Evolutionary conservation across 1,140 invertebrate genomes (phyloP).

Genomic region (Bombus huntii): DNA sequence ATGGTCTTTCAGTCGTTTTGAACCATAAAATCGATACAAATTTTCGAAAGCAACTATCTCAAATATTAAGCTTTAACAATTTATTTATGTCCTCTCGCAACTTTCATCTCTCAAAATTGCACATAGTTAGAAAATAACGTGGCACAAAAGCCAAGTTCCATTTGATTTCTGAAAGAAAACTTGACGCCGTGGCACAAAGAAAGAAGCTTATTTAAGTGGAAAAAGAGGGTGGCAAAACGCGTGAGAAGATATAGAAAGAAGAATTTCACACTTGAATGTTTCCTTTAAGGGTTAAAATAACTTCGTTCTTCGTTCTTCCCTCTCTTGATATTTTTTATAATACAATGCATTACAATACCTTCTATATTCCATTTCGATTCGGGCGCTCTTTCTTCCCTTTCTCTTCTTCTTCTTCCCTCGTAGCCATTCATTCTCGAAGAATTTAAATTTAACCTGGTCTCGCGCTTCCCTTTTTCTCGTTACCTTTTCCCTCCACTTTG

Average conservation of each 20-base stretch:
- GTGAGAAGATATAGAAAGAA: background rate
- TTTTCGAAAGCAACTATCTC: no score
- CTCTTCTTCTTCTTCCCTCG: background rate
- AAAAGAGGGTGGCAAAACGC: background rate
- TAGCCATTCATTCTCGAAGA: background rate
- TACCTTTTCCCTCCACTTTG: background rate
- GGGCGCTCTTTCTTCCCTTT: background rate
- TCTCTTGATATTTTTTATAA: background rate
- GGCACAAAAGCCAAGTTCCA: background rate
- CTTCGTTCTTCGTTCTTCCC: background rate
- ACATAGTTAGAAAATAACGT: background rate
- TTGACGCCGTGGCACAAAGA: background rate
- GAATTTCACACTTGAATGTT: slow-evolving; percentile 7
- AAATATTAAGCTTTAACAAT: background rate
- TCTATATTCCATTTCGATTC: background rate
- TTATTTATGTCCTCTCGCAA: background rate
- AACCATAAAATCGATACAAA: no score
- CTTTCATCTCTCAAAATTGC: background rate
- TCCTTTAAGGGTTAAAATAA: slow-evolving; percentile 19
- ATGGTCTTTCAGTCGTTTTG: no score
- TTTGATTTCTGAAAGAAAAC: slow-evolving; percentile 13
- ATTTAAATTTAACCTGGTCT: slow-evolving; percentile 9
- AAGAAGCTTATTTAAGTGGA: slow-evolving; percentile 23
- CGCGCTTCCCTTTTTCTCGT: background rate
- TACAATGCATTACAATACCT: slow-evolving; percentile 1